These are phyloP conservation scores for Eciton burchellii DNA, from an alignment of 1,140 invertebrate genomes.

Conservation along the genomic window DNA sequence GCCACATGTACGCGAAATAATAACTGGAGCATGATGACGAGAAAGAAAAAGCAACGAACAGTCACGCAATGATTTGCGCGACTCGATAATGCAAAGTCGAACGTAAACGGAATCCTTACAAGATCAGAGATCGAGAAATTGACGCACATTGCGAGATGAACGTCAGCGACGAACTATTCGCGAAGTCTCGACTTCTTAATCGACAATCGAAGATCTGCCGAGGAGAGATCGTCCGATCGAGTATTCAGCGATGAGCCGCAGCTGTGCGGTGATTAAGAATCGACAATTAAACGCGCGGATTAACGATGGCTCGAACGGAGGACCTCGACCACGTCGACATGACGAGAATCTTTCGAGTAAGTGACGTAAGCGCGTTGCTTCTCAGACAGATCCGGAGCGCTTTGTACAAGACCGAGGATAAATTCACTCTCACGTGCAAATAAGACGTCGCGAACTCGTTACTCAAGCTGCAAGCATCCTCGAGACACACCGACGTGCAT, in stretches of 20 bases:
- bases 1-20: slow-evolving; percentile 40
- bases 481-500: slow-evolving; percentile 17
- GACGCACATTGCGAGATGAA: not conserved
- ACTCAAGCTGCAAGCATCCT: slow-evolving; percentile 50
- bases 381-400: not conserved
- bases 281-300: slow-evolving; percentile 56
- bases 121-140: not conserved
- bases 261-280: slow-evolving; percentile 40
- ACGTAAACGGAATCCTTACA: not conserved
- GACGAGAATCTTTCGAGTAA: slow-evolving; percentile 62
- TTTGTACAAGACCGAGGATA: slow-evolving; percentile 42
- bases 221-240: not conserved
- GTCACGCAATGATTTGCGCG: not conserved
- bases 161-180: not conserved
- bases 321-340: not conserved
- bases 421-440: slow-evolving; percentile 68
- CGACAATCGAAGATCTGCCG: not conserved
- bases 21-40: slow-evolving; percentile 12
- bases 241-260: not conserved
- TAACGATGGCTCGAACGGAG: slow-evolving; percentile 39
- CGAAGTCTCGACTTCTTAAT: not conserved
- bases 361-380: slow-evolving; percentile 51
- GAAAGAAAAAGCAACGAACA: not conserved
- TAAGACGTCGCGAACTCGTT: slow-evolving; percentile 67
- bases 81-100: slow-evolving; percentile 22